Evolutionary conservation across 2,888 invertebrate genomes (phyloP).

Genomic region (Drosophila helvetica): DNA sequence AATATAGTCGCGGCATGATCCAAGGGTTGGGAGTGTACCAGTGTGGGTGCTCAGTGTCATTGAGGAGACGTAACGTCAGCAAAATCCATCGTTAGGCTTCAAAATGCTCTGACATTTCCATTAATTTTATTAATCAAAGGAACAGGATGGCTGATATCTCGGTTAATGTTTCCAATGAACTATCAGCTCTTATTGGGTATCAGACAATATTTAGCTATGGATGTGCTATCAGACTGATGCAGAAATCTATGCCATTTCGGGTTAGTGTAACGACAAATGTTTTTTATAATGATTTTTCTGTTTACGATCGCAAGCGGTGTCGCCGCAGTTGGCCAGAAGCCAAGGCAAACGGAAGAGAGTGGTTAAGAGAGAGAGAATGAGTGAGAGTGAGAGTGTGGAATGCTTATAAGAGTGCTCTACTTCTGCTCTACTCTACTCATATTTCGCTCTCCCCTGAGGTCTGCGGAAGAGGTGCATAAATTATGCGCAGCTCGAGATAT

Average conservation of each 20-base stretch:
- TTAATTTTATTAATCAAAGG: no score
- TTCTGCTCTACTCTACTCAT: background rate
- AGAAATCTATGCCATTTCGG: background rate
- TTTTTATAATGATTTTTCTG: conserved; percentile 29
- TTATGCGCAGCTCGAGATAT: conserved; percentile 45
- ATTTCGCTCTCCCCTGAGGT: conserved; percentile 6
- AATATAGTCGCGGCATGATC: background rate
- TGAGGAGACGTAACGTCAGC: no score
- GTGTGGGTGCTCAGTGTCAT: no score
- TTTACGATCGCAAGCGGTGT: conserved; percentile 15
- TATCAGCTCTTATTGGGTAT: no score
- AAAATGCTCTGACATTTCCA: no score
- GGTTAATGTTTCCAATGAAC: no score
- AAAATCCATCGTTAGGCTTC: no score
- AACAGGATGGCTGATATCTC: no score
- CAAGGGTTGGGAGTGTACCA: no score
- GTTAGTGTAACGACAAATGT: conserved; percentile 23
- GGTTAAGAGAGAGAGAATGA: background rate
- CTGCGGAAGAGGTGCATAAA: conserved; percentile 60
- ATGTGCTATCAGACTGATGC: background rate
- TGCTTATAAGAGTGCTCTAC: conserved; percentile 33
- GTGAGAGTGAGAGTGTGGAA: background rate
- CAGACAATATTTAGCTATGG: no score
- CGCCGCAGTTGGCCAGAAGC: conserved; percentile 55
- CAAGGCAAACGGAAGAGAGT: conserved; percentile 19